These are phyloP conservation scores for Metopia argyrocephala DNA, from an alignment of 2,888 invertebrate genomes.

Conservation along the genomic window DNA sequence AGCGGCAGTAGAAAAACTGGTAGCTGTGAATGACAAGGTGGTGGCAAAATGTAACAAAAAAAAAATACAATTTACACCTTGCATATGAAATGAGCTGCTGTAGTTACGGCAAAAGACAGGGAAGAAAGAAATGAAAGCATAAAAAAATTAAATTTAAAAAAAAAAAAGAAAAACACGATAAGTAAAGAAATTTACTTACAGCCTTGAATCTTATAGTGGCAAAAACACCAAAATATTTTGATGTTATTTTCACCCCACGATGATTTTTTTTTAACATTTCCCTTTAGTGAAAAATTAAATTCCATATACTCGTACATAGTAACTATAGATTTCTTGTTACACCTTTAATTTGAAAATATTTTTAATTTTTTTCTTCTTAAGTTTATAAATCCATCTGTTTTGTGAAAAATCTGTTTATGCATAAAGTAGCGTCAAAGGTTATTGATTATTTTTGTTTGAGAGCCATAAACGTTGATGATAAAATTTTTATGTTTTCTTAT, in stretches of 20 bases:
- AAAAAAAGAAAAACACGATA: not conserved
- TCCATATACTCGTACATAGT: too few species aligned
- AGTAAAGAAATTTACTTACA: not conserved
- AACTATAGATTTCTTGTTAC: conserved; percentile 33
- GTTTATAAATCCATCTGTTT: conserved; percentile 35
- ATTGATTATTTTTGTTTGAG: conserved; percentile 33
- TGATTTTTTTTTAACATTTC: not conserved
- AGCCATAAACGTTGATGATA: conserved; percentile 7
- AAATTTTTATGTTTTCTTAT: not conserved
- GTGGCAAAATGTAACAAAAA: conserved; percentile 12
- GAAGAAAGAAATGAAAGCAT: not conserved
- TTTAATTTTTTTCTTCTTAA: conserved; percentile 22
- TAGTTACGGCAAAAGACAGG: not conserved
- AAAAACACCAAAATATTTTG: conserved; percentile 1
- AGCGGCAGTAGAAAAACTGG: not conserved
- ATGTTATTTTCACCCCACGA: not conserved
- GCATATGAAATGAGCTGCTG: conserved; percentile 57
- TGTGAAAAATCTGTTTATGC: not conserved
- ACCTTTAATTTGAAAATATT: conserved; percentile 20
- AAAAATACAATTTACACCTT: conserved; percentile 59
- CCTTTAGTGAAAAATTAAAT: not conserved
- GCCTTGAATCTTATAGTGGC: not conserved
- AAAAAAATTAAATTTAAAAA: not conserved
- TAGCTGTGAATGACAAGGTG: not conserved
- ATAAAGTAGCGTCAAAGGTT: conserved; percentile 26